Conservation (phyloP, 2,888 invertebrate genomes). For the Amiota communis region DNA sequence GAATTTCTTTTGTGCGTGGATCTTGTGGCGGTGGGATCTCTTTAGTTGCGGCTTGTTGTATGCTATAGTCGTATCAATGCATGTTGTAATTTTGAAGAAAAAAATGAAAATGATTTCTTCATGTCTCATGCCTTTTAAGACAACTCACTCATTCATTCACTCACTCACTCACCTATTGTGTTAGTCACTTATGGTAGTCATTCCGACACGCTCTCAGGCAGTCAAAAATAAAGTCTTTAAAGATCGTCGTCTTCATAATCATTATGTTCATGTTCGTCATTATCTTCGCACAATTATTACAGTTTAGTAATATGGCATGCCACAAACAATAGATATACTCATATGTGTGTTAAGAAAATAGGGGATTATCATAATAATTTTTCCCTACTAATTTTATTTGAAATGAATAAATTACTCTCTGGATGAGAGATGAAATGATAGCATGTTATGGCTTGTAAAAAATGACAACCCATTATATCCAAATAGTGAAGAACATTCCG, state of each 20-base stretch:
- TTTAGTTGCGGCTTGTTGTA: constrained; percentile 71
- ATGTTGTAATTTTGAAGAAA: constrained; percentile 61
- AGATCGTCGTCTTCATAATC: neutral
- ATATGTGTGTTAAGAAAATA: too few species aligned
- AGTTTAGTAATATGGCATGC: constrained; percentile 60
- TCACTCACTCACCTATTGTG: neutral
- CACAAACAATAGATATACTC: constrained; percentile 55
- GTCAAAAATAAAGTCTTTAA: neutral
- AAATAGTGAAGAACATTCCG: too few species aligned
- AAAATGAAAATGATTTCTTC: constrained; percentile 8
- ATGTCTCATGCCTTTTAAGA: neutral
- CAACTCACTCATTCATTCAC: neutral
- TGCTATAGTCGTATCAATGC: too few species aligned
- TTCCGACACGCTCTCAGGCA: neutral
- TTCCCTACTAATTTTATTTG: too few species aligned
- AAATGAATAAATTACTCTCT: too few species aligned
- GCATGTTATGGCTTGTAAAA: too few species aligned
- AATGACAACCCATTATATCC: too few species aligned
- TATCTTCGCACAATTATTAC: constrained; percentile 57
- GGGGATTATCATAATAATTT: too few species aligned
- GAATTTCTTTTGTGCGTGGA: neutral
- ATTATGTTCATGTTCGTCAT: constrained; percentile 1
- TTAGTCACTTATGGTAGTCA: neutral
- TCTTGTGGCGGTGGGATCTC: constrained; percentile 41
- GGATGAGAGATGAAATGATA: too few species aligned